phyloP scores from a whole-genome alignment of 2,888 invertebrate genomes.

The Catocala nupta region DNA sequence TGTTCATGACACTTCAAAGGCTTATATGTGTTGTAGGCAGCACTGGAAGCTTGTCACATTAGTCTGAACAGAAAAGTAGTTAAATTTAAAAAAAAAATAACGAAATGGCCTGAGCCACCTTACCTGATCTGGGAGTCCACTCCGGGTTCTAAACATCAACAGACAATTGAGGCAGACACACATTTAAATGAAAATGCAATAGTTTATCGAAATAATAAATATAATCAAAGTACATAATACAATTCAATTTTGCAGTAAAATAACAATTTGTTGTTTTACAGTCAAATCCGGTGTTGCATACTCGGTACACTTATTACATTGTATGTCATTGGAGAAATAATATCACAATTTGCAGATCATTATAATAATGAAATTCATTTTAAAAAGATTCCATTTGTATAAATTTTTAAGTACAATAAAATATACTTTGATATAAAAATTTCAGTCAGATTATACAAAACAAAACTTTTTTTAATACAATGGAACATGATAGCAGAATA shows the following conservation, averaged over 20 bases:
- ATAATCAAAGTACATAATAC: slow-evolving; percentile 74
- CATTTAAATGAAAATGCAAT: slow-evolving; percentile 39
- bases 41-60: no score
- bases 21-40: no score
- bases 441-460: slow-evolving; percentile 52
- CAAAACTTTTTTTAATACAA: slow-evolving; percentile 28
- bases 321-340: slow-evolving; percentile 58
- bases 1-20: no score
- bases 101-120: no score
- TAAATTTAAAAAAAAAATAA: no score
- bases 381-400: slow-evolving; percentile 45
- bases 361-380: slow-evolving; percentile 51
- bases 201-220: slow-evolving; percentile 74
- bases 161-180: no score
- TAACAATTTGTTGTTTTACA: slow-evolving; percentile 64
- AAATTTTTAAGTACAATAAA: slow-evolving; percentile 52
- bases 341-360: slow-evolving; percentile 71
- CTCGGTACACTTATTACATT: slow-evolving; percentile 53
- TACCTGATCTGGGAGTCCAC: no score
- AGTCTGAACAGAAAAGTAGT: no score
- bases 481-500: slow-evolving; percentile 12
- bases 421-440: slow-evolving; percentile 54
- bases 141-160: no score
- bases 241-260: slow-evolving; percentile 67
- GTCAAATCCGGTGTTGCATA: slow-evolving; percentile 57